Evolutionary conservation across 2,888 invertebrate genomes (phyloP), one percentile per base, ranked within the genome.

Genomic region (Strigamia transsilvanica): DNA sequence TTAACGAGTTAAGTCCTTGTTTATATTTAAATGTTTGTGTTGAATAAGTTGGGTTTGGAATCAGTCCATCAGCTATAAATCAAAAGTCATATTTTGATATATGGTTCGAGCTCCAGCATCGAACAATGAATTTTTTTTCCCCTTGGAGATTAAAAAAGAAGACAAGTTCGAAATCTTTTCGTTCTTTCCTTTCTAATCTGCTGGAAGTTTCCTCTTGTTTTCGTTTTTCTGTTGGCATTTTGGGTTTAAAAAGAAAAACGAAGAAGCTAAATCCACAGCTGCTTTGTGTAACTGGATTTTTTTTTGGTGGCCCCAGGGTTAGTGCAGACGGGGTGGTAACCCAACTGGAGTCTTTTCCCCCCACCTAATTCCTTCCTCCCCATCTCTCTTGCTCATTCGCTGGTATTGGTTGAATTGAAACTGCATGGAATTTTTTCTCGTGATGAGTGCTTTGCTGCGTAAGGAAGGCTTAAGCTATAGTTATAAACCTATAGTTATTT

Each of bases 11-110:
- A 73, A 73, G 32, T 27, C 73, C 73, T 32, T 73, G 73, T 73
- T 73, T 73, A 73, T 73, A 73, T 73, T 73, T 73, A 73, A 73
- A 73, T 73, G 32, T 73, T 27, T 73, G 32, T 27, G 73, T 32
- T 27, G 73, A 73, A 73, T 73, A 73, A 27, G 73, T 73, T 73
- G 27, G 73, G 73, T 27, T 73, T 73, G 73, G 73, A 73, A 73
- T 73, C 73, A 73, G 73, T 73, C 73, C 73, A 73, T 73, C 73
- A 73, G 73, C 73, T 73, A 73, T 73, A 73, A 73, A 73, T 73
- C n/a, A 73, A 15, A 73, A 32, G 73, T 73, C 73, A 32, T n/a
- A 4, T 73, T 27, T 73, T 73, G 73, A 73, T 73, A 73, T 32
- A 73, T 73, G 73, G 73, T 73, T 73, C 32, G 73, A 73, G 73